phyloP scores from a whole-genome alignment of 2,888 invertebrate genomes.

The Phengaris arion region DNA sequence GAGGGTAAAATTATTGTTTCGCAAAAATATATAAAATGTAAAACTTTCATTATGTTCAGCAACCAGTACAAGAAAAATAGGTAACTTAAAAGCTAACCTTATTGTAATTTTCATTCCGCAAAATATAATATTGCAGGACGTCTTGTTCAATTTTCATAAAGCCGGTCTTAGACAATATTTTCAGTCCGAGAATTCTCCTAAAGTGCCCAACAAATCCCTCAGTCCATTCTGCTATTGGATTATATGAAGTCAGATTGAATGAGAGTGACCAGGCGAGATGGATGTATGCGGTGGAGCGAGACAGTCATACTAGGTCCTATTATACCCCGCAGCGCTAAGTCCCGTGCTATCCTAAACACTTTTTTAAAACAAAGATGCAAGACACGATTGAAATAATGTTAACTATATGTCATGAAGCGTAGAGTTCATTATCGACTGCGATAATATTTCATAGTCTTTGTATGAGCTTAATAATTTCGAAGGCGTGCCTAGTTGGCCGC shows the following conservation, averaged over 20 bases:
- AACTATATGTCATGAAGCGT: conserved; percentile 28
- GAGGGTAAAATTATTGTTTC: too few species aligned
- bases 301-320: conserved; percentile 43
- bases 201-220: conserved; percentile 61
- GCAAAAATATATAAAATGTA: not conserved
- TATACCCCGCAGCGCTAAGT: conserved; percentile 69
- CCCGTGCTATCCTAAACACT: conserved; percentile 67
- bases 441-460: conserved; percentile 39
- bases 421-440: conserved; percentile 42
- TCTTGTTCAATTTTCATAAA: conserved; percentile 51
- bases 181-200: conserved; percentile 51
- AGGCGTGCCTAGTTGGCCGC: conserved; percentile 74
- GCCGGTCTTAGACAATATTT: conserved; percentile 55
- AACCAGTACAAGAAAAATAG: not conserved
- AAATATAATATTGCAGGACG: conserved; percentile 11
- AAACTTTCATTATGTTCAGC: not conserved
- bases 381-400: conserved; percentile 38
- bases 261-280: conserved; percentile 52
- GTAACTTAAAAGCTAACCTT: not conserved
- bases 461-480: conserved; percentile 73
- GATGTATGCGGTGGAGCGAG: conserved; percentile 38
- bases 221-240: conserved; percentile 64
- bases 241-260: conserved; percentile 64
- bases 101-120: conserved; percentile 12
- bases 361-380: conserved; percentile 53